These are phyloP conservation scores for Andricus quercusramuli DNA, from an alignment of 2,888 invertebrate species.

Conservation along the genomic window DNA sequence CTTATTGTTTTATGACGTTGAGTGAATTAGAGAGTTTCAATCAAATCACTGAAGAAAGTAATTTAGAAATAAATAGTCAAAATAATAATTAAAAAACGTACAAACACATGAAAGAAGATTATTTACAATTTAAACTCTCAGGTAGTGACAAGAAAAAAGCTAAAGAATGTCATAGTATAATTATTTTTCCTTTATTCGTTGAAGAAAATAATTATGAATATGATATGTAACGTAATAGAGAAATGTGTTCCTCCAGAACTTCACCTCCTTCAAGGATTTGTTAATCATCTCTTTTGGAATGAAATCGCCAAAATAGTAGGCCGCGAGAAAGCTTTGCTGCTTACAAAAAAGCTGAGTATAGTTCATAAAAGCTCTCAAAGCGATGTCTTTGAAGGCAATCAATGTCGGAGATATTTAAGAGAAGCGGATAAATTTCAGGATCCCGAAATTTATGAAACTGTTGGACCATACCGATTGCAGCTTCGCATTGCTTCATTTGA, in stretches of 20 bases:
- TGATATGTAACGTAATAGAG: conserved; percentile 22
- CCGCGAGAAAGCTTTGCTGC: too few relatives aligned
- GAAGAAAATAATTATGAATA: conserved; percentile 6
- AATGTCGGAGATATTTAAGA: not conserved
- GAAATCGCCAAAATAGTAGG: too few relatives aligned
- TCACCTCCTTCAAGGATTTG: conserved; percentile 36
- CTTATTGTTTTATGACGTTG: not conserved
- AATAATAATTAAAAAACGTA: too few relatives aligned
- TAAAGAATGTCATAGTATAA: conserved; percentile 38
- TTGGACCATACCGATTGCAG: too few relatives aligned
- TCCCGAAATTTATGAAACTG: not conserved
- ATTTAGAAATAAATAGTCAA: conserved; percentile 9
- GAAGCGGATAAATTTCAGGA: not conserved
- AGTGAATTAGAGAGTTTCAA: not conserved
- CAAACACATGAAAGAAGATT: too few relatives aligned
- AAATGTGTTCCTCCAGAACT: conserved; percentile 32
- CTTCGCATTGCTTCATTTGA: too few relatives aligned
- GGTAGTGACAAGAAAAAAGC: conserved; percentile 4
- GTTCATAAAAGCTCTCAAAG: conserved; percentile 40
- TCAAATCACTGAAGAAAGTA: conserved; percentile 4
- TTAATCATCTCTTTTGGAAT: too few relatives aligned
- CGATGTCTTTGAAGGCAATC: conserved; percentile 41
- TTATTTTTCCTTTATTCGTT: not conserved
- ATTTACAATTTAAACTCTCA: too few relatives aligned
- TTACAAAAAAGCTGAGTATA: conserved; percentile 34